Base-by-base conservation (phyloP, 1,140 invertebrate species). In the Popillia japonica region DNA sequence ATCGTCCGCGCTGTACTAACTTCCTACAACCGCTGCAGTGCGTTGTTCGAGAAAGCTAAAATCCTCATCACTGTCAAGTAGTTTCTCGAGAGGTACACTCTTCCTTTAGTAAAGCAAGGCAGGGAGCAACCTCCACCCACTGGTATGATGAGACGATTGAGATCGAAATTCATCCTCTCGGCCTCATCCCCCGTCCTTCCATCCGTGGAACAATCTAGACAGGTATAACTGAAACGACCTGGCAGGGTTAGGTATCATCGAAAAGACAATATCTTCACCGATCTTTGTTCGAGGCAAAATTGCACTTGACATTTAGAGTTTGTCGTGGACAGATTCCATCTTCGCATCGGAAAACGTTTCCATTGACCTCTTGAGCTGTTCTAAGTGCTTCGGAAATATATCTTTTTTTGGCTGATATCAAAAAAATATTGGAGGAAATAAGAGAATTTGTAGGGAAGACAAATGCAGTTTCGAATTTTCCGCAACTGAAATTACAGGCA, bases 301-400 rank as follows among this genome's bases (percentile, higher is more conserved):
- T 55, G 48, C 48, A 55, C 48, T n/a, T 55, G 48, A 55, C 48
- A 17, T 55, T 55, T 17, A n/a, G 48, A 55, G 48, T 55, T 55
- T 55, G 48, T n/a, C 48, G 14, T 55, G 48, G 48, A 55, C 48
- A n/a, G 48, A 55, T 55, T 55, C 48, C 48, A 55, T 55, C 48
- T 55, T 55, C 48, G 17, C 14, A 14, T 6, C 48, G 17, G n/a
- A 55, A 55, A 17, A 55, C 11, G 48, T 55, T 55, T n/a, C 17
- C 6, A 17, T 14, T n/a, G 48, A 55, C 48, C 48, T n/a, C 17
- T 17, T 55, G 14, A 17, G n/a, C 48, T 17, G n/a, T 17, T 55
- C 14, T 6, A 17, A 55, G 17, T 17, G n/a, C 48, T 55, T 55
- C 17, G 48, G 14, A 55, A 17, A 55, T 14, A 17, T 55, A 7